Base-by-base conservation (phyloP, 2,888 invertebrate genomes). In the Cephus spinipes region DNA sequence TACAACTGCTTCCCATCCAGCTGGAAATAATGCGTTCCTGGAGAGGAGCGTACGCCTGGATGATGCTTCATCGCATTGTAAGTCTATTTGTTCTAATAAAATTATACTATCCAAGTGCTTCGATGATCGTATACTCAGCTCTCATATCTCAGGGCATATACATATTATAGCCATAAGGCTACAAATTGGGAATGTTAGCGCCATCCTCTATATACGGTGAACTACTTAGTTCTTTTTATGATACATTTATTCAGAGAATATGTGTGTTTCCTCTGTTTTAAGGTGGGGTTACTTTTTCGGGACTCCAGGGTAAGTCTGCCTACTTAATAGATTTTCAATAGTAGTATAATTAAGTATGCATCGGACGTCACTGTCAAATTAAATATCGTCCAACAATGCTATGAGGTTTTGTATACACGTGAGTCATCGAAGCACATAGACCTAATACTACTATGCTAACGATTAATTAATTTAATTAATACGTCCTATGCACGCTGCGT, bases 251-350 rank as follows among this genome's bases (percentile, higher is more conserved):
- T 79, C 69, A 77, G 68, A 74, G 80, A 80, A 23, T 55, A 55
- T 40, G 15, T 40, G 40, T 81, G 86, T 87, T 87, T 88, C 91
- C 73, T 92, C 91, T 93, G 92, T 78, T 94, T 94, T 92, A 93
- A 94, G 94, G 94, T 93, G 93, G 94, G 78, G 93, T 94, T 80
- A 92, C 94, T 86, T 94, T 94, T 89, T 93, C 94, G 85, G 94
- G 94, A 83, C 93, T 94, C 92, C 94, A 94, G 92, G 94, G 94
- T 94, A 89, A 91, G 93, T 87, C 9, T 23, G 55, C 23, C 23
- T 55, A 55, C 1, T 55, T 23, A 55, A 40, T 40, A 55, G 23
- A 55, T 23, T 55, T 23, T 55, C 23, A 23, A 23, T 9, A 9
- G 23, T 23, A 23, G 23, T 55, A 23, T 55, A 55, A 55, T 55